Base-by-base conservation (phyloP, 2,113 vertebrate species). In the Prietella phreatophila region DNA sequence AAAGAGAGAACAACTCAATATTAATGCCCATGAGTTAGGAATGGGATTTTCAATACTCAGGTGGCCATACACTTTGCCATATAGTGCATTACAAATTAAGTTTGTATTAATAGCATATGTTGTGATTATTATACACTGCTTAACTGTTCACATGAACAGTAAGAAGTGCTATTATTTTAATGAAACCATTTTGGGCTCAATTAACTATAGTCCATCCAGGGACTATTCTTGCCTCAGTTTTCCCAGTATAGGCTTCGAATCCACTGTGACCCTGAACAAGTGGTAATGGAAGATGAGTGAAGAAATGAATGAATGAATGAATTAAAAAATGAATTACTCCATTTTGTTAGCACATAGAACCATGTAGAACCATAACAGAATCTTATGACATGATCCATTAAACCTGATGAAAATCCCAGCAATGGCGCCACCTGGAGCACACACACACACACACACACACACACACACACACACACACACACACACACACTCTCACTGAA, bases 381-480 rank as follows among this genome's bases (percentile, higher is more conserved):
- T 5, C 6, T 65, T 53, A 36, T 56, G 50, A 50, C 4, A 50
- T n/a, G 20, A 39, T 42, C 11, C 0, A 0, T 61, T 1, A 60
- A 50, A 19, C 73, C 14, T 2, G 9, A 63, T 30, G 20, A 65
- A 67, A 33, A 63, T 75, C 6, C 30, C 13, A 79, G 17, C 27
- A 87, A 42, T 87, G 33, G 65, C 65, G 17, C 79, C 50, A 58
- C 63, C 65, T 87, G 63, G 79, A 73, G 58, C 39, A 71, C n/a
- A 36, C 8, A 67, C 42, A 47, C 42, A 47, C 42, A 42, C n/a
- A n/a, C n/a, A n/a, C n/a, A n/a, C n/a, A n/a, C n/a, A n/a, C n/a
- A n/a, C n/a, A n/a, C n/a, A n/a, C n/a, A n/a, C n/a, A n/a, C n/a
- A n/a, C n/a, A n/a, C n/a, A n/a, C n/a, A n/a, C n/a, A n/a, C n/a